Percentiles rank a stretch among this genome's conserved stretches.
phyloP scores from a whole-genome alignment of 2,797 vertebrate species.

The Melanotaenia maccullochi region DNA sequence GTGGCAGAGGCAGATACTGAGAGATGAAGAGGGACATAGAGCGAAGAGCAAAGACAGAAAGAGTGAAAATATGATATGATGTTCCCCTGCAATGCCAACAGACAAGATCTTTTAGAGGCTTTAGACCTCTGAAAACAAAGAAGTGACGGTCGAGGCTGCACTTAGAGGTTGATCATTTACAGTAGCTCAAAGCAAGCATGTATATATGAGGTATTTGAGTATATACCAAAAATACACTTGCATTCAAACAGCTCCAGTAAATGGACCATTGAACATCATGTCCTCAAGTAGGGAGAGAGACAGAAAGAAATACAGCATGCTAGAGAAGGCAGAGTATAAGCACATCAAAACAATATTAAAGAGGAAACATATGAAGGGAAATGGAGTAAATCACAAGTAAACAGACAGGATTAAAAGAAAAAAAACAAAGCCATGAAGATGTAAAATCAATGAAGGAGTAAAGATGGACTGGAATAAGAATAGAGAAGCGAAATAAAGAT shows the following conservation, averaged over 20 bases:
- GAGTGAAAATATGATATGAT: slow-evolving; percentile 53
- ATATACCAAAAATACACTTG: slow-evolving; percentile 17
- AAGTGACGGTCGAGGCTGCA: slow-evolving; percentile 43
- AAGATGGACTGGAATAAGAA: slow-evolving; percentile 36
- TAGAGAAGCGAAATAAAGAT: slow-evolving; percentile 28
- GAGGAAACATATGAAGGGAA: slow-evolving; percentile 26
- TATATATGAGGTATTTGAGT: slow-evolving; percentile 19
- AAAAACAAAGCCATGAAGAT: slow-evolving; percentile 21
- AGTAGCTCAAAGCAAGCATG: slow-evolving; percentile 46
- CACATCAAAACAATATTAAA: slow-evolving; percentile 24
- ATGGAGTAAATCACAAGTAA: slow-evolving; percentile 30
- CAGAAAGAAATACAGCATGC: slow-evolving; percentile 17
- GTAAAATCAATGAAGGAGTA: slow-evolving; percentile 40
- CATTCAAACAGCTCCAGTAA: slow-evolving; percentile 35
- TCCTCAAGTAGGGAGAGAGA: slow-evolving; percentile 20
- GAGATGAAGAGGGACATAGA: slow-evolving; percentile 60
- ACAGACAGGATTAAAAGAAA: slow-evolving; percentile 19
- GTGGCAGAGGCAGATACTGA: slow-evolving; percentile 11
- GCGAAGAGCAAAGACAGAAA: slow-evolving; percentile 26
- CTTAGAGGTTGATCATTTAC: slow-evolving; percentile 55
- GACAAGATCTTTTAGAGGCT: slow-evolving; percentile 60
- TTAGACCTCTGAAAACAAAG: slow-evolving; percentile 63
- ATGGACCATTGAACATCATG: slow-evolving; percentile 51
- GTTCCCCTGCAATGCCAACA: slow-evolving; percentile 59
- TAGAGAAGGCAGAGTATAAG: slow-evolving; percentile 12